Conservation (phyloP, 2,888 invertebrate species). For the Archips xylosteana region DNA sequence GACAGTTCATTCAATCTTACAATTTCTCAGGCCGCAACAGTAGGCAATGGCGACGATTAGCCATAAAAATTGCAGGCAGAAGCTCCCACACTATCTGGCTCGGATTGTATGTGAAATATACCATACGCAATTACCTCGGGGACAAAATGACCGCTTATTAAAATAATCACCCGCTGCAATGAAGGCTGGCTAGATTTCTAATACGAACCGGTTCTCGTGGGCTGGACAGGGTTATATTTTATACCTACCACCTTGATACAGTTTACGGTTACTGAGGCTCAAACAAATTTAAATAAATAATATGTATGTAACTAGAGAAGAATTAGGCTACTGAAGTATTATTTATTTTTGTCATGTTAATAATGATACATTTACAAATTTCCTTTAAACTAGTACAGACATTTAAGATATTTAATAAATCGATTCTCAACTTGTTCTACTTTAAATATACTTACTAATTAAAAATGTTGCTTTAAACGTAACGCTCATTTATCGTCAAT, state of each 20-base stretch:
- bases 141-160: conserved; percentile 76
- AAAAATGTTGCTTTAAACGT: no score
- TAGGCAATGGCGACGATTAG: conserved; percentile 1
- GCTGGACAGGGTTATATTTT: conserved; percentile 18
- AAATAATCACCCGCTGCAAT: conserved; percentile 67
- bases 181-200: conserved; percentile 65
- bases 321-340: no score
- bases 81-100: conserved; percentile 29
- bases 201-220: conserved; percentile 46
- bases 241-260: conserved; percentile 27
- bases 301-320: background rate
- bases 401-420: no score
- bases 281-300: background rate
- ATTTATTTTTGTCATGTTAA: no score
- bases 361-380: no score
- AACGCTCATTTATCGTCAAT: no score
- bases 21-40: conserved; percentile 1
- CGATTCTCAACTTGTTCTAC: no score
- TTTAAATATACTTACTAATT: no score
- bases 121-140: conserved; percentile 64
- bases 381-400: no score
- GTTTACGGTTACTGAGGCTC: conserved; percentile 33
- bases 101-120: conserved; percentile 50
- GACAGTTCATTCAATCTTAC: conserved; percentile 8
- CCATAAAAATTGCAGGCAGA: conserved; percentile 25